Evolutionary conservation across 2,113 vertebrate species (phyloP).

Genomic region (Bambusicola thoracicus): DNA sequence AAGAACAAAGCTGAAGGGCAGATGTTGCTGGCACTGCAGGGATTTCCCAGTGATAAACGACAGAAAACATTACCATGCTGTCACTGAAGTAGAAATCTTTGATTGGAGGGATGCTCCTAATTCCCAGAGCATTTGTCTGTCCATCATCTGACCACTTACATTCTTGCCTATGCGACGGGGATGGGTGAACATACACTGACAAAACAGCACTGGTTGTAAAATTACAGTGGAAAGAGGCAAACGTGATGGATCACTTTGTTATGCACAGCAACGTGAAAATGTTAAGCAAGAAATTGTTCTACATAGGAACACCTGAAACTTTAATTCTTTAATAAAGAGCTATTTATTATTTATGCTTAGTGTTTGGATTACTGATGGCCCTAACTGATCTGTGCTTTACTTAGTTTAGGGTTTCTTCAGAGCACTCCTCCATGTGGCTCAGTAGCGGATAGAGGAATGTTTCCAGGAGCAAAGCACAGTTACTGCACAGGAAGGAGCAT

Average conservation of each 20-base stretch:
- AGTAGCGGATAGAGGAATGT: accelerated
- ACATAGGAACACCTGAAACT: background rate
- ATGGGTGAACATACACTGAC: accelerated
- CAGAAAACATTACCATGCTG: accelerated
- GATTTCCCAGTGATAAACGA: background rate
- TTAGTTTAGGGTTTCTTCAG: background rate
- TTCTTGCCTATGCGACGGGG: background rate
- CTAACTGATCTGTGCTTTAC: accelerated
- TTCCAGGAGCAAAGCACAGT: background rate
- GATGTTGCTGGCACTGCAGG: no score
- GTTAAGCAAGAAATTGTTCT: background rate
- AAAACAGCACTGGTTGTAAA: background rate
- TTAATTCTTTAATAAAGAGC: conserved; percentile 37
- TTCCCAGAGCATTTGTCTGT: background rate
- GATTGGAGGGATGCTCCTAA: background rate
- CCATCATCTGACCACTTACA: accelerated
- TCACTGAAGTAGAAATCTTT: background rate
- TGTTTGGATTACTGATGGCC: background rate
- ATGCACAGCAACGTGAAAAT: background rate
- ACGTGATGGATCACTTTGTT: background rate
- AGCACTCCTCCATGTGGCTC: accelerated
- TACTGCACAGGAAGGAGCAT: background rate
- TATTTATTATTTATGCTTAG: background rate
- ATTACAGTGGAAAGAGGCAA: background rate
- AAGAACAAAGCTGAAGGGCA: background rate